Conservation (phyloP, 2,888 invertebrate species). For the Lasius platythorax region DNA sequence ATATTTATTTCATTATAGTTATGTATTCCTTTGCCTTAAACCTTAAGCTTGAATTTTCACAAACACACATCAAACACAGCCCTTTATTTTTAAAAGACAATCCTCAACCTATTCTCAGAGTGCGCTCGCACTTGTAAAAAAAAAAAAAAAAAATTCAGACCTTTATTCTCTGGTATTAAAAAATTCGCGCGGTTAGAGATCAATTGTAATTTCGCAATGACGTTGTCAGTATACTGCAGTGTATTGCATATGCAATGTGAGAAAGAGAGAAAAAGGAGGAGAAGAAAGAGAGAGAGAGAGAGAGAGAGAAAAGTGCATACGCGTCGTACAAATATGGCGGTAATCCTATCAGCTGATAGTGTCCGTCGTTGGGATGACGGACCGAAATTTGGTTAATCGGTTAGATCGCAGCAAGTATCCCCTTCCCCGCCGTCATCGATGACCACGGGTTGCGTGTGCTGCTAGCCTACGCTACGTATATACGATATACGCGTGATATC, state of each 20-base stretch:
- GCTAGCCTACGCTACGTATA: slow-evolving; percentile 28
- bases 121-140: background rate
- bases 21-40: background rate
- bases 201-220: background rate
- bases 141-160: background rate
- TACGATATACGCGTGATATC: slow-evolving; percentile 20
- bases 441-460: slow-evolving; percentile 35
- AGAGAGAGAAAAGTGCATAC: slow-evolving; percentile 13
- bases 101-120: background rate
- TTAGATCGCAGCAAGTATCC: slow-evolving; percentile 46
- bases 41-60: background rate
- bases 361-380: slow-evolving; percentile 79
- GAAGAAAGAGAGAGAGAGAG: slow-evolving; percentile 12
- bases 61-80: background rate
- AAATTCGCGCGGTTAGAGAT: background rate
- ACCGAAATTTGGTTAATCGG: slow-evolving; percentile 74
- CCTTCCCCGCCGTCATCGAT: background rate
- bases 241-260: background rate
- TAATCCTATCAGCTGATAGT: slow-evolving; percentile 80
- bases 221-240: no score
- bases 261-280: background rate
- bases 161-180: background rate
- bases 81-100: background rate
- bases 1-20: slow-evolving; percentile 2
- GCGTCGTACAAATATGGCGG: slow-evolving; percentile 70